Base-by-base conservation (phyloP, 1,140 invertebrate species). In the Halesus radiatus region DNA sequence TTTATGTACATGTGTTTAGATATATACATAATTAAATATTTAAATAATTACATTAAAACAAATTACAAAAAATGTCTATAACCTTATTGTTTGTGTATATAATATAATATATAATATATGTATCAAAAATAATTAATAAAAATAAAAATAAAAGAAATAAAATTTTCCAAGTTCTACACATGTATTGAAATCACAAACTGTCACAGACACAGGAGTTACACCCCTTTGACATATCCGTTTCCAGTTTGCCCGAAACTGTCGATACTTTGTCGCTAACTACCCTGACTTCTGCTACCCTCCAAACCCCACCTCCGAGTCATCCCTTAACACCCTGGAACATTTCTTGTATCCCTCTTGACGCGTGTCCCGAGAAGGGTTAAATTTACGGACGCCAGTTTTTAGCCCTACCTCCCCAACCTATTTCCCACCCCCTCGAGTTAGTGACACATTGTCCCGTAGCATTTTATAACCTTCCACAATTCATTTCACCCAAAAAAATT, bases 201-300 rank as follows among this genome's bases (percentile, higher is more conserved):
- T 58, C 54, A 58, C 22, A 58, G 16, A 5, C 0, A 0, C 4
- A 10, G 20, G 4, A 18, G 23, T 18, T 15, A 7, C 3, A 13
- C 20, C 56, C 20, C 18, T 60, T 60, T 60, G 56, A 22, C 56
- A 60, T 3, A 5, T 60, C 56, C 18, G 7, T 15, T 23, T 58
- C n/a, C n/a, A 58, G 22, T 3, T 8, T 20, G 8, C 56, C 10
- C 18, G 3, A 60, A 22, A 60, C 56, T 60, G 20, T 23, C 56
- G 56, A 60, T 60, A 60, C 56, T 60, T 60, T 60, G 23, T 60
- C n/a, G 54, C n/a, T 60, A 23, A 60, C 56, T 60, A 18, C 56
- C 56, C 56, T 4, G 7, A 60, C 56, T 22, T 60, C 18, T 13
- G 5, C 54, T 18, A 18, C n/a, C 54, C 54, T 3, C 4, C 16